phyloP scores from a whole-genome alignment of 2,888 invertebrate genomes.

The Monopis laevigella region DNA sequence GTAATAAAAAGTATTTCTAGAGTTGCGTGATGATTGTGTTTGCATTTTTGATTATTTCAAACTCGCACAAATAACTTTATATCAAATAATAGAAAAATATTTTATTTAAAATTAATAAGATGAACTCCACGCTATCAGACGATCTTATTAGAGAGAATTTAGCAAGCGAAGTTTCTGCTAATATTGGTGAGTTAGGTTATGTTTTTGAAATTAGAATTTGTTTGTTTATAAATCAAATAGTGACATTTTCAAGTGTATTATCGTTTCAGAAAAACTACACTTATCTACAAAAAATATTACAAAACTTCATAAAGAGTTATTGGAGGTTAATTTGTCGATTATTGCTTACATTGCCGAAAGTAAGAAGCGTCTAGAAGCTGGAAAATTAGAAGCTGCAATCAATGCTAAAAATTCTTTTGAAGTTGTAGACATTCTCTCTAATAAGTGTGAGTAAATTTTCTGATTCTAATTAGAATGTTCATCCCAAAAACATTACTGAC shows the following conservation, averaged over 20 bases:
- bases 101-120: constrained; percentile 43
- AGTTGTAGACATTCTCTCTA: constrained; percentile 42
- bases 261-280: constrained; percentile 52
- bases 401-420: constrained; percentile 41
- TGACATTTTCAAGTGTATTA: constrained; percentile 16
- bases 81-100: no score
- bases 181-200: constrained; percentile 43
- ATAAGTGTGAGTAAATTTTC: constrained; percentile 1
- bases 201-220: constrained; percentile 10
- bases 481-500: no score
- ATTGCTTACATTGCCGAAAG: constrained; percentile 51
- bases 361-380: constrained; percentile 37
- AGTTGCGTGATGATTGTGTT: no score
- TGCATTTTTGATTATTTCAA: no score
- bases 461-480: no score
- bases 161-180: constrained; percentile 44
- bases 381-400: constrained; percentile 40
- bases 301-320: constrained; percentile 41
- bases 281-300: constrained; percentile 40
- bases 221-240: not conserved
- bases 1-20: no score
- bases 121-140: constrained; percentile 55
- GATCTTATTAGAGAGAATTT: constrained; percentile 48
- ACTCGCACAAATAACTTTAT: no score
- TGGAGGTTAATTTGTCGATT: constrained; percentile 56